Percentiles rank a stretch among this genome's conserved stretches.
phyloP scores from a whole-genome alignment of 2,113 vertebrate genomes.

The Neomonachus schauinslandi region DNA sequence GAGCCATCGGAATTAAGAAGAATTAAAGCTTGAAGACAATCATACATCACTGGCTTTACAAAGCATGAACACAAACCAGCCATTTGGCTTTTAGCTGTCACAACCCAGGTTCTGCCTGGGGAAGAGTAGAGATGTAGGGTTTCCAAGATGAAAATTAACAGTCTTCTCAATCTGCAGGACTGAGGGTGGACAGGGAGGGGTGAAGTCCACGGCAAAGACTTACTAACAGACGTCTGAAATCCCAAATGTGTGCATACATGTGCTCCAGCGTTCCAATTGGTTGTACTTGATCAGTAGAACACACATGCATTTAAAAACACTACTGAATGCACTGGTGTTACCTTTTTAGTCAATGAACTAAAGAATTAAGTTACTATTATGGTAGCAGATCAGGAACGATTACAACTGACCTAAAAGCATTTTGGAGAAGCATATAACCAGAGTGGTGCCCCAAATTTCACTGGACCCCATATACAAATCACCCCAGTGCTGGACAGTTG shows the following conservation, averaged over 20 bases:
- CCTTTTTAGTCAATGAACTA: background rate
- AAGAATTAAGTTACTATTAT: background rate
- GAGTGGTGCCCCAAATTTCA: background rate
- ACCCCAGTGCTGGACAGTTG: background rate
- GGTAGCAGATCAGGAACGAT: background rate
- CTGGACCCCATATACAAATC: background rate
- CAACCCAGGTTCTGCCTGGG: background rate
- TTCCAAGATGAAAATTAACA: background rate
- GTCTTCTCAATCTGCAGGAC: background rate
- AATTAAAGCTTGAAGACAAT: background rate
- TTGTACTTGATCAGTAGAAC: background rate
- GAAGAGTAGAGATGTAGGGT: background rate
- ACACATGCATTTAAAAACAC: background rate
- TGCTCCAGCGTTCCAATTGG: background rate
- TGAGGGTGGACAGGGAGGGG: background rate
- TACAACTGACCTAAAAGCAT: background rate
- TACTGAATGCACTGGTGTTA: background rate
- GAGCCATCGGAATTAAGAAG: background rate
- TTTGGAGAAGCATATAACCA: background rate
- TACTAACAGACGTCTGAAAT: background rate
- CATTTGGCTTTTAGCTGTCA: background rate
- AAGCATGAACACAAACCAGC: background rate
- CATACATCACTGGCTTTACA: too few relatives aligned
- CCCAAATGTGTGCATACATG: fast-evolving
- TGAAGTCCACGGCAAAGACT: background rate